phyloP scores from a whole-genome alignment of 1,140 invertebrate species.

The Zaprionus gabonicus region DNA sequence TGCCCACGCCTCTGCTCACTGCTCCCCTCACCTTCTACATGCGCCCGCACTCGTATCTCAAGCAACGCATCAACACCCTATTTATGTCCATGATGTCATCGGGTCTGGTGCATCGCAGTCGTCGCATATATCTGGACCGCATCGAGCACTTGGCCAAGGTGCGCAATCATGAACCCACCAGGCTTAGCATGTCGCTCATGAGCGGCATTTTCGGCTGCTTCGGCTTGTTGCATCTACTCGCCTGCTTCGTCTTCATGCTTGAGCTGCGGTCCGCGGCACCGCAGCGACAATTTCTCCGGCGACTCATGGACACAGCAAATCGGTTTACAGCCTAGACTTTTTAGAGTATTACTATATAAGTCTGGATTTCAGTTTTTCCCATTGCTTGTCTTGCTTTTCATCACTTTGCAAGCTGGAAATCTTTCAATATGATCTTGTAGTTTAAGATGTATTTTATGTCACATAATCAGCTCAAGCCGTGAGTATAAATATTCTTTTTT shows the following conservation, averaged over 20 bases:
- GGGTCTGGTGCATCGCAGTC: constrained; percentile 58
- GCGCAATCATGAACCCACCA: constrained; percentile 37
- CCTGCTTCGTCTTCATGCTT: constrained; percentile 55
- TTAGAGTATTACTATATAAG: too few relatives aligned
- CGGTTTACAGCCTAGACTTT: constrained; percentile 27
- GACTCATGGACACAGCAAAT: constrained; percentile 39
- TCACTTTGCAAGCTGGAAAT: neutral
- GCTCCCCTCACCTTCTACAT: constrained; percentile 72
- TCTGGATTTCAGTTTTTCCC: too few relatives aligned
- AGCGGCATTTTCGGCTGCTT: constrained; percentile 58
- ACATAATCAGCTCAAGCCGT: too few relatives aligned
- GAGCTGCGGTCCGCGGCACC: constrained; percentile 29
- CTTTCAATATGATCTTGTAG: neutral
- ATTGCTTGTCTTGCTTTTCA: too few relatives aligned
- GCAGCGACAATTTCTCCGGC: constrained; percentile 7
- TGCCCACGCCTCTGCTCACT: constrained; percentile 55
- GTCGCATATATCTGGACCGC: constrained; percentile 57
- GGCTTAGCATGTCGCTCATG: constrained; percentile 52
- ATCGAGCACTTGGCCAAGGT: constrained; percentile 37
- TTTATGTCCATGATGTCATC: constrained; percentile 69
- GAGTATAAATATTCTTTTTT: too few relatives aligned
- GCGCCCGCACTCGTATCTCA: constrained; percentile 72
- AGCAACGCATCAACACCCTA: constrained; percentile 50
- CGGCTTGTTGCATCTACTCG: constrained; percentile 37
- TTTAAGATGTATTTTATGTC: too few relatives aligned